Conservation (phyloP, 2,888 invertebrate genomes). For the Pilophorus perplexus region DNA sequence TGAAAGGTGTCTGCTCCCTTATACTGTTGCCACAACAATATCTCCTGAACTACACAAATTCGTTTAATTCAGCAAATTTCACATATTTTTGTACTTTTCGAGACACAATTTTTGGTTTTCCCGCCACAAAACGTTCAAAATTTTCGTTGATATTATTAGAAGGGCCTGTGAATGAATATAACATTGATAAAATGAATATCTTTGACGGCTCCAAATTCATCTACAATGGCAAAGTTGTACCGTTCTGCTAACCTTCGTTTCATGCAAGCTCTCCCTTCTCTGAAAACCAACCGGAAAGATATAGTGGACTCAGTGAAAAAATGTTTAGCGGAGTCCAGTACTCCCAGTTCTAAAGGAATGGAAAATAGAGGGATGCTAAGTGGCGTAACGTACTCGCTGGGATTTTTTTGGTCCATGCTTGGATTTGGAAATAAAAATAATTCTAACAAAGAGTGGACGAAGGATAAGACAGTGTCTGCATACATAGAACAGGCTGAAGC, state of each 20-base stretch:
- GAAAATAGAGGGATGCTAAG: slow-evolving; percentile 6
- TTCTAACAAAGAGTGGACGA: slow-evolving; percentile 23
- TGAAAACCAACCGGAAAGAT: background rate
- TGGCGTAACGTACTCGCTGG: slow-evolving; percentile 2
- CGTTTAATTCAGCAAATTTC: no score
- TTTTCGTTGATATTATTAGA: background rate
- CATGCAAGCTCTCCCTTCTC: no score
- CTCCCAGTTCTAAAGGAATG: background rate
- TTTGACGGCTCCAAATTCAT: background rate
- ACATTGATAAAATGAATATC: slow-evolving; percentile 6
- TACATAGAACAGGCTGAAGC: slow-evolving; percentile 39
- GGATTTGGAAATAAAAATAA: slow-evolving; percentile 11
- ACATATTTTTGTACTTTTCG: background rate
- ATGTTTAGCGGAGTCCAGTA: background rate
- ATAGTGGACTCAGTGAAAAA: slow-evolving; percentile 1
- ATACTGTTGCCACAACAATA: no score
- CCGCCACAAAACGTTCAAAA: slow-evolving; percentile 3
- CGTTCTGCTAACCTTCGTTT: no score
- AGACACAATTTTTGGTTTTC: background rate
- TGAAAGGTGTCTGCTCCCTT: no score
- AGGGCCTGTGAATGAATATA: background rate
- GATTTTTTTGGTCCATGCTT: slow-evolving; percentile 25
- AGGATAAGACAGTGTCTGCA: slow-evolving; percentile 28
- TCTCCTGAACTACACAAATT: no score
- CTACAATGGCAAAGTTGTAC: background rate